A percentile compares a stretch with the other conserved stretches of the same genome.
These are phyloP conservation scores for Oryzias dopingdopingensis DNA, from an alignment of 2,797 vertebrate genomes.

Conservation along the genomic window DNA sequence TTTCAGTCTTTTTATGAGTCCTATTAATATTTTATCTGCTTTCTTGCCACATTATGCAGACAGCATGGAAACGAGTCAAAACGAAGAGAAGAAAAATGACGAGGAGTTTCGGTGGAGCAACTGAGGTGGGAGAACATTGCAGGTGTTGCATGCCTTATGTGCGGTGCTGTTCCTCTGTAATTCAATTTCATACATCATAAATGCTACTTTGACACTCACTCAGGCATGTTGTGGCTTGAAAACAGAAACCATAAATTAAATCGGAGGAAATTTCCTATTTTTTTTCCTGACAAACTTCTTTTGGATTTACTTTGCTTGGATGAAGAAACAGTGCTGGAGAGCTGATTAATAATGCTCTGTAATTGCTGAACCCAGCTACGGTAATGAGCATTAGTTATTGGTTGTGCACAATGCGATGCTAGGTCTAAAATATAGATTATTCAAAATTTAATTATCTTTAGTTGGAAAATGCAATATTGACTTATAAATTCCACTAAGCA, in stretches of 20 bases:
- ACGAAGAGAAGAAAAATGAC: slow-evolving; percentile 31
- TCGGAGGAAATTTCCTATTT: slow-evolving; percentile 66
- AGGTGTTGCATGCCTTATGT: slow-evolving; percentile 68
- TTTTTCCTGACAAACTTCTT: slow-evolving; percentile 57
- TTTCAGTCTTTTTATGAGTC: slow-evolving; percentile 29
- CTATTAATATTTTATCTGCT: slow-evolving; percentile 38
- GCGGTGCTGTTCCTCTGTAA: slow-evolving; percentile 65
- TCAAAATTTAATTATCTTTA: no score
- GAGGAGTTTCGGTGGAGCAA: slow-evolving; percentile 44
- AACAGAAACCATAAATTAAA: slow-evolving; percentile 74
- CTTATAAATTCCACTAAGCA: no score
- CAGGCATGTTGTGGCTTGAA: slow-evolving; percentile 64
- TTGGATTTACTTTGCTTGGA: slow-evolving; percentile 64
- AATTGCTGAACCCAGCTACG: slow-evolving; percentile 47
- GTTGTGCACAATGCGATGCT: slow-evolving; percentile 18
- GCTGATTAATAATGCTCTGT: slow-evolving; percentile 72
- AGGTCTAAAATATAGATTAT: slow-evolving; percentile 14
- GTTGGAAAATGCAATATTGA: no score
- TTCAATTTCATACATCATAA: slow-evolving; percentile 83
- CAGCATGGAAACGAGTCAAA: slow-evolving; percentile 28
- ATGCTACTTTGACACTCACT: slow-evolving; percentile 74
- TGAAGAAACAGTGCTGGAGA: slow-evolving; percentile 54
- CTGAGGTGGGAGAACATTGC: slow-evolving; percentile 52
- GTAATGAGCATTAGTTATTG: slow-evolving; percentile 61
- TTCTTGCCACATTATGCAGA: slow-evolving; percentile 30